Conservation (phyloP, 2,797 vertebrate genomes). For the Hemibagrus guttatus region DNA sequence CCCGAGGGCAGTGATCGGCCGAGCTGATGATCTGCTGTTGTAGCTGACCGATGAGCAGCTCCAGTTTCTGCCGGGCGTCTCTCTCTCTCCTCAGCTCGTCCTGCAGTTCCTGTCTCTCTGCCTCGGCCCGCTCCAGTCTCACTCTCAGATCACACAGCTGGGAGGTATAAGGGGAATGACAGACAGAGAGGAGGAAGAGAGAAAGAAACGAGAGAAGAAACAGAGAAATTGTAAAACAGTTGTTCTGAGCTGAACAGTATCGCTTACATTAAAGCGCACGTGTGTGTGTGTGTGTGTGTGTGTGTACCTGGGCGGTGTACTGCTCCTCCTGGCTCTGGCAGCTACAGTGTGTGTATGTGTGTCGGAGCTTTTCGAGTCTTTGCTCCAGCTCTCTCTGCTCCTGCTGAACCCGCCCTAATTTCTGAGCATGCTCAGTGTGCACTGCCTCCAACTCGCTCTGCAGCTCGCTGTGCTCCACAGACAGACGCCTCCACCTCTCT, state of each 20-base stretch:
- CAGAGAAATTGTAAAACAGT: neutral
- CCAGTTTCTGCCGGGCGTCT: conserved; percentile 89
- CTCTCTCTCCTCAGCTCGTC: conserved; percentile 90
- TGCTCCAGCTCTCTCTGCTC: conserved; percentile 94
- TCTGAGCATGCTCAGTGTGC: conserved; percentile 90
- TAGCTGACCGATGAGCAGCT: conserved; percentile 88
- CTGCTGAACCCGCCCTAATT: conserved; percentile 89
- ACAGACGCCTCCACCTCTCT: conserved; percentile 85
- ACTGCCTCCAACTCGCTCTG: conserved; percentile 92
- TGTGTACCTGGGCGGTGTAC: conserved; percentile 89
- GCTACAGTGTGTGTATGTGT: conserved; percentile 81
- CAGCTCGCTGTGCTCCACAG: conserved; percentile 89
- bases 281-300: neutral
- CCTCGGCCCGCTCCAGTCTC: conserved; percentile 88
- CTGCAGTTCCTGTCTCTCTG: conserved; percentile 90
- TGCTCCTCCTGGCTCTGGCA: conserved; percentile 93
- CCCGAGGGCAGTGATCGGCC: neutral
- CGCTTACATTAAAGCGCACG: neutral
- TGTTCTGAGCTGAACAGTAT: neutral
- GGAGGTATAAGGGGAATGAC: neutral
- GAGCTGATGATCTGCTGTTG: conserved; percentile 77
- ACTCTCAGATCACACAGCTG: conserved; percentile 89
- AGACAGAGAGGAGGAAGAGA: neutral
- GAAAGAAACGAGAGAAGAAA: neutral
- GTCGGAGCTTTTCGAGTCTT: conserved; percentile 91